phyloP scores from a whole-genome alignment of 2,797 vertebrate genomes.

The Meda fulgida region DNA sequence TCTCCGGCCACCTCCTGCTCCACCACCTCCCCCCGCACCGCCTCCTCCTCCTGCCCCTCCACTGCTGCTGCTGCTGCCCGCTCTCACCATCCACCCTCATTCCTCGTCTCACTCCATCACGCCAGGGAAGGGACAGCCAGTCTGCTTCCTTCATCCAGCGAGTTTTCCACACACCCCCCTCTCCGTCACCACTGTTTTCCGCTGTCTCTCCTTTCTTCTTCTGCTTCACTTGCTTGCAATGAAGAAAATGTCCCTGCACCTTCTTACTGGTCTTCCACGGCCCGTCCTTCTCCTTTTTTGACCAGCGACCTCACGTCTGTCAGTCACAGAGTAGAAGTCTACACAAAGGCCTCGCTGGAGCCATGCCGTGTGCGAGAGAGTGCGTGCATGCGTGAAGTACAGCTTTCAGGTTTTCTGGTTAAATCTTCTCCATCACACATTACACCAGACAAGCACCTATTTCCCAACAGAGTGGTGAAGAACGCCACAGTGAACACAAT shows the following conservation, averaged over 20 bases:
- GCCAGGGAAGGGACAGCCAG: constrained; percentile 71
- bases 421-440: constrained; percentile 24
- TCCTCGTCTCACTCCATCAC: constrained; percentile 78
- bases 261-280: constrained; percentile 35
- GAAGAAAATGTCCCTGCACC: constrained; percentile 48
- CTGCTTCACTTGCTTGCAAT: constrained; percentile 49
- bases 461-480: constrained; percentile 37
- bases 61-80: constrained; percentile 80
- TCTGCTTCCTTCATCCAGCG: constrained; percentile 77
- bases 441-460: constrained; percentile 11
- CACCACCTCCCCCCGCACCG: constrained; percentile 71
- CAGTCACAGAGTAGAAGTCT: constrained; percentile 47
- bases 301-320: constrained; percentile 42
- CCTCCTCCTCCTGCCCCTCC: constrained; percentile 72
- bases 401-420: background rate
- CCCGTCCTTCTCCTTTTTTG: constrained; percentile 26
- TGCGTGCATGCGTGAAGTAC: background rate
- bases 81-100: constrained; percentile 85
- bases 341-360: constrained; percentile 53
- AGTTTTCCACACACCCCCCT: constrained; percentile 61
- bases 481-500: constrained; percentile 15
- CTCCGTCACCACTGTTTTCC: constrained; percentile 39
- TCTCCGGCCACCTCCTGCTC: constrained; percentile 71
- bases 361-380: constrained; percentile 45
- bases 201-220: constrained; percentile 49